Evolutionary conservation across 2,113 vertebrate genomes (phyloP).

Genomic region (Coptodon rendalli): DNA sequence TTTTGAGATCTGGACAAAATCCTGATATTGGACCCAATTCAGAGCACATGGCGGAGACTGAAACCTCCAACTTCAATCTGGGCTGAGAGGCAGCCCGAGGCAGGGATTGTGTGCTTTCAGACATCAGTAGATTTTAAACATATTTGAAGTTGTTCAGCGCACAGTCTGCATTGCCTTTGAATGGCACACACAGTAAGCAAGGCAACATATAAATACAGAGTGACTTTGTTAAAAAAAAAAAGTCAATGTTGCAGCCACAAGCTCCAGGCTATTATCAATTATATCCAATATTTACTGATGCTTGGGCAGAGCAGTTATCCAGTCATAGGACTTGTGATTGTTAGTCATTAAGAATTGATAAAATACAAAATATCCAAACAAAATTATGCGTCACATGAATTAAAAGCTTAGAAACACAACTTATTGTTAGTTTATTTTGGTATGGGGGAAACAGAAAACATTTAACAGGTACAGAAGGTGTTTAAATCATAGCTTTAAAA

Average conservation of each 20-base stretch:
- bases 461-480: neutral
- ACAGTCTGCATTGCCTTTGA: neutral
- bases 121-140: neutral
- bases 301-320: neutral
- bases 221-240: neutral
- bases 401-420: neutral
- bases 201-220: neutral
- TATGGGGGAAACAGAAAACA: neutral
- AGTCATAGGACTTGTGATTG: neutral
- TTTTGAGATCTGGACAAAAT: slow-evolving; percentile 19
- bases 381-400: neutral
- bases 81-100: neutral
- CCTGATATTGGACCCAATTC: neutral
- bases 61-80: neutral
- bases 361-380: neutral
- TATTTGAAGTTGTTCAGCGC: neutral
- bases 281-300: neutral
- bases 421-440: neutral
- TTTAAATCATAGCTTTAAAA: slow-evolving; percentile 1
- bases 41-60: neutral
- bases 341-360: neutral
- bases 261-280: neutral
- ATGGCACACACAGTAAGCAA: neutral
- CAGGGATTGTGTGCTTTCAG: neutral
- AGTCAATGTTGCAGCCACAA: neutral